These are phyloP conservation scores for Torymus tubicola DNA, from an alignment of 2,888 invertebrate genomes.

Conservation along the genomic window DNA sequence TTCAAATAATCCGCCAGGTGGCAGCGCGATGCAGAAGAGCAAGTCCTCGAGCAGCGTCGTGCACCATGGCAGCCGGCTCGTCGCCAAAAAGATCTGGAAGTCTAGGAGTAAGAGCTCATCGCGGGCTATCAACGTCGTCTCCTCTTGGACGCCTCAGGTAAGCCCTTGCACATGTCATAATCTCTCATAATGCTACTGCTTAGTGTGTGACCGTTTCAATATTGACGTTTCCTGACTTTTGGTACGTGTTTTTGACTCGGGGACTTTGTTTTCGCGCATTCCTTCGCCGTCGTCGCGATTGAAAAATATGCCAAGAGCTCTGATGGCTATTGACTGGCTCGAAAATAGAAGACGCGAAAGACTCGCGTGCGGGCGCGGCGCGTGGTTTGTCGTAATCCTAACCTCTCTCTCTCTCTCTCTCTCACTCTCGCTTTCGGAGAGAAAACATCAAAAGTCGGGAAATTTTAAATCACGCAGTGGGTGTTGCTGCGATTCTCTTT, in stretches of 20 bases:
- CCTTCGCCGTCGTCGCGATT: too few relatives aligned
- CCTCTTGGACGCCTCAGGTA: conserved; percentile 92
- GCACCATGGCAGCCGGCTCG: conserved; percentile 83
- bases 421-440: conserved; percentile 8
- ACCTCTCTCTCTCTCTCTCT: too few relatives aligned
- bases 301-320: neutral
- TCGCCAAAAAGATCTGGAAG: conserved; percentile 90
- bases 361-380: conserved; percentile 3
- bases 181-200: too few relatives aligned
- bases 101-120: conserved; percentile 90
- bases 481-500: conserved; percentile 2
- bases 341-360: conserved; percentile 11
- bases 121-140: conserved; percentile 79
- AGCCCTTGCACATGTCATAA: conserved; percentile 68
- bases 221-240: too few relatives aligned
- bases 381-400: neutral
- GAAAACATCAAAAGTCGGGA: too few relatives aligned
- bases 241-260: too few relatives aligned
- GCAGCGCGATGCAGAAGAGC: conserved; percentile 90
- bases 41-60: conserved; percentile 92
- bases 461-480: neutral
- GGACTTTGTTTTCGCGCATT: too few relatives aligned
- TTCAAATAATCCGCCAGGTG: conserved; percentile 78
- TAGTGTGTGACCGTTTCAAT: too few relatives aligned
- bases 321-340: conserved; percentile 8